Evolutionary conservation across 2,797 vertebrate genomes (phyloP), one percentile per base, ranked within the genome.

Genomic region (Rhinoraja longicauda): DNA sequence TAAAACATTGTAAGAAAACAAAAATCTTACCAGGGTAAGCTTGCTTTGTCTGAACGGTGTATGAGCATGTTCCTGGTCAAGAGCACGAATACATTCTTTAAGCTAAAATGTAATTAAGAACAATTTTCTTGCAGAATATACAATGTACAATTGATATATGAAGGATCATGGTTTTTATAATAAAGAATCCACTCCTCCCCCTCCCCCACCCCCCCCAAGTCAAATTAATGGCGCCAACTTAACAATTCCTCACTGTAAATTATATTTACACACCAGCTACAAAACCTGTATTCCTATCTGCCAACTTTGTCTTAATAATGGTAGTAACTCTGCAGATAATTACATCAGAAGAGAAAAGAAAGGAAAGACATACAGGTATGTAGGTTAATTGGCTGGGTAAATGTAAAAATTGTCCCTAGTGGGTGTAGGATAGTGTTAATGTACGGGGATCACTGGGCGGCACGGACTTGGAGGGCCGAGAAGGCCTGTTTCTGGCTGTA

Each of bases 41-140:
- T 98, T 98, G 96, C 98, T 98, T 95, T 98, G 98, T 94, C 98
- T 96, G 96, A 99, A 99, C 72, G 98, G 98, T 81, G 97, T 98
- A 93, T 99, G 98, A 0, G 93, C 95, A 0, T 98, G 97, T 19
- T 98, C 97, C 95, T 98, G 98, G 95, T 99, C 98, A 94, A 99
- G 94, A 0, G 98, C 98, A 26, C 98, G 97, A 94, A 99, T 98
- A 93, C 98, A 99, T 95, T 99, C 98, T 95, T 99, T 99, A 17
- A 99, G 96, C 98, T 99, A 94, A 93, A 93, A 93, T 88, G 70
- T 91, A 59, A 24, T 0, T 24, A 45, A 72, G 13, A 45, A 39
- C 32, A 82, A 32, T 53, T 32, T 81, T 93, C 24, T 62, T 79
- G n/a, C 21, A 36, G 1, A 73, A 32, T 78, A 59, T 29, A 6